Percentiles rank a stretch among this genome's conserved stretches.
Evolutionary conservation across 2,888 invertebrate genomes (phyloP).

Genomic region (Caenorhabditis sp.): DNA sequence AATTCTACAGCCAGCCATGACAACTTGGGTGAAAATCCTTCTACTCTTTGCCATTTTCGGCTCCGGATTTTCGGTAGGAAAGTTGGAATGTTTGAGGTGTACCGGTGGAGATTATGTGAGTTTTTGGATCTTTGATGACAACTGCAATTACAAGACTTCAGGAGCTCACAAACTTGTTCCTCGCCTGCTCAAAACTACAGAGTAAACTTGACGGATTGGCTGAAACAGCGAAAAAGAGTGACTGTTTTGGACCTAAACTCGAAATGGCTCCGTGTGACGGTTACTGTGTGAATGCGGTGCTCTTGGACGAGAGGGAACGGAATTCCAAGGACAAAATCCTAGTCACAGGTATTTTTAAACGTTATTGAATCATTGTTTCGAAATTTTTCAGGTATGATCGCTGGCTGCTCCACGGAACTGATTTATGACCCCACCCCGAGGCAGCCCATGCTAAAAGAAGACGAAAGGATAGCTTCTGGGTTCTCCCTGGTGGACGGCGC

Average conservation of each 20-base stretch:
- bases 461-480: no score
- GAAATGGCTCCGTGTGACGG: neutral
- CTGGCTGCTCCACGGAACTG: constrained; percentile 1
- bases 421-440: neutral
- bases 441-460: neutral
- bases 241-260: neutral
- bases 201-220: neutral
- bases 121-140: neutral
- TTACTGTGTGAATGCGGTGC: neutral
- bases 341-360: neutral
- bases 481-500: neutral
- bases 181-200: neutral
- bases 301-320: neutral
- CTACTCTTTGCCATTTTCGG: neutral
- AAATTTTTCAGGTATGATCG: neutral
- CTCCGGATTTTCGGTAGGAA: neutral
- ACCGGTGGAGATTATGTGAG: neutral
- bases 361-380: neutral
- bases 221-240: neutral
- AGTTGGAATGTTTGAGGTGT: neutral
- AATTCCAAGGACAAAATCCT: no score
- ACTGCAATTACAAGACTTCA: neutral
- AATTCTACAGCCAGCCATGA: neutral
- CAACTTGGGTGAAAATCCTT: neutral
- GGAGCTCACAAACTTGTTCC: neutral